phyloP scores from a whole-genome alignment of 2,113 vertebrate species.

The Oncorhynchus masou region DNA sequence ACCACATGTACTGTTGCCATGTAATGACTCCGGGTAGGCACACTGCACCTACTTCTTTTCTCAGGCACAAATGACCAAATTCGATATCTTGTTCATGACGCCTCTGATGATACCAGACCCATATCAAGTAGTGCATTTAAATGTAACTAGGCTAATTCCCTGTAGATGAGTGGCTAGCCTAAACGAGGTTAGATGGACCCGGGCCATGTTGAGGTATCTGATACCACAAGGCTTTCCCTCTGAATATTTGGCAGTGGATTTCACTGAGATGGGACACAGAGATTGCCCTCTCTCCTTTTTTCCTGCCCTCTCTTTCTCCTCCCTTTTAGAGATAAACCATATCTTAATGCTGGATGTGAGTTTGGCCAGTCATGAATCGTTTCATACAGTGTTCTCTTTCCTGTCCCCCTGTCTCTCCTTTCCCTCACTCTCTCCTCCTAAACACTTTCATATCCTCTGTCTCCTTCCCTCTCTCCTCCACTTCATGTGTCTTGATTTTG shows the following conservation, averaged over 20 bases:
- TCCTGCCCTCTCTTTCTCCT: neutral
- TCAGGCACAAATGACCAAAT: too few relatives aligned
- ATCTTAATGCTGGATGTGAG: neutral
- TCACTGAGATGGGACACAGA: neutral
- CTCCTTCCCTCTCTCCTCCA: neutral
- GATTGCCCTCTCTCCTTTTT: neutral
- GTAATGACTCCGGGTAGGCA: too few relatives aligned
- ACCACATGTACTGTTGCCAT: too few relatives aligned
- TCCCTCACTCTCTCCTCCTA: too few relatives aligned
- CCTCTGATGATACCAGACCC: too few relatives aligned
- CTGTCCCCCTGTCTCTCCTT: neutral
- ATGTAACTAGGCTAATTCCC: too few relatives aligned
- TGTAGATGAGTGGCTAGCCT: neutral
- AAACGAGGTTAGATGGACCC: neutral
- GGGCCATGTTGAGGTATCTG: neutral
- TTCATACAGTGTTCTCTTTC: neutral
- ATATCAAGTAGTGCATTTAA: too few relatives aligned
- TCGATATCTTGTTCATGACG: too few relatives aligned
- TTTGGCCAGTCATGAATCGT: neutral
- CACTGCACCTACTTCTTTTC: too few relatives aligned
- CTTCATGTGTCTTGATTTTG: neutral
- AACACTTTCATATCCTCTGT: neutral
- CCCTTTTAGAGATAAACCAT: neutral
- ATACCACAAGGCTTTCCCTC: neutral
- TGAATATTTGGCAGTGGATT: neutral